Evolutionary conservation across 37 sponge, comb jelly and placozoan genomes (phyloP), one percentile per base, ranked within the genome.

Genomic region (Mnemiopsis leidyi): DNA sequence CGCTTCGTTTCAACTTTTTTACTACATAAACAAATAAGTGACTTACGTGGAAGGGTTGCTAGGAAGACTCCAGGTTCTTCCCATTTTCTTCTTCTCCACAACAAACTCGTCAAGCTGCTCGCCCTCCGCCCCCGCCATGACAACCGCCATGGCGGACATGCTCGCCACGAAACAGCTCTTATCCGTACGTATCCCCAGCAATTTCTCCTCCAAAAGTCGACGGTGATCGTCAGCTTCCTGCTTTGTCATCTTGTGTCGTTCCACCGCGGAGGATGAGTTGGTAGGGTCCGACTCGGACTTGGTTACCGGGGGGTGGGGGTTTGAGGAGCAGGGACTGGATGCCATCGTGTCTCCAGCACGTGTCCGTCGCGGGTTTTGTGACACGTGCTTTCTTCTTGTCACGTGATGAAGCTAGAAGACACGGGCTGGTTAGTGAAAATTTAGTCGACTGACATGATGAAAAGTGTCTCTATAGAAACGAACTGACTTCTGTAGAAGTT

Each of bases 191-290:
- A 85, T 85, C 18, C 90, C 90, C 25, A 85, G 90, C 2, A 85
- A 61, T 25, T 85, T 85, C 90, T 85, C 90, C 90, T 85, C 90
- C 0, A 85, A 61, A 0, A 85, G 61, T 38, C 90, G 39, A 13
- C 90, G 13, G 90, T 85, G 90, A 18, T 85, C 90, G 48, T 85
- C 90, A n/a, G 90, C 90, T 29, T 85, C 61, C 29, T 40, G 90
- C 23, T 85, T 85, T 32, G 24, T 40, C 61, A 40, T 85, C 90
- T 40, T 85, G 48, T 1, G 38, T 0, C 90, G 61, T 1, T 35
- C 38, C n/a, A n/a, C n/a, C n/a, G n/a, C n/a, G n/a, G n/a, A n/a
- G n/a, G 73, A 28, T 5, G 23, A 69, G 73, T 21, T 21, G n/a
- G n/a, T 5, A 25, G 73, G 73, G 73, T 48, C 61, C 9, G 61